Evolutionary conservation across 2,113 vertebrate genomes (phyloP), one percentile per base, ranked within the genome.

Genomic region (Oceanodroma tethys): DNA sequence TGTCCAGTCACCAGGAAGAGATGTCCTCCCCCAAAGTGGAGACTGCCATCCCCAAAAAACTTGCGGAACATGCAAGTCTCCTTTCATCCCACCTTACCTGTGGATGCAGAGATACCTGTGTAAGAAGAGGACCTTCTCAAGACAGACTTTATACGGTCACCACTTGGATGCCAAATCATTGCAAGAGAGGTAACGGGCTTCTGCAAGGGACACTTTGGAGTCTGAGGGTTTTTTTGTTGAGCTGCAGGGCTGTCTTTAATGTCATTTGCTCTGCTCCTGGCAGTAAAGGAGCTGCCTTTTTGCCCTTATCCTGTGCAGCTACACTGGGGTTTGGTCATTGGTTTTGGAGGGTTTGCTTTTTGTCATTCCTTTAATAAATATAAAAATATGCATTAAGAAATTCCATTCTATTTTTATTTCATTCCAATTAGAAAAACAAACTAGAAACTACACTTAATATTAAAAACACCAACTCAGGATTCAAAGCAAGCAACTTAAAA

Each of bases 401-500:
- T 36, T 91, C 81, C 63, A 60, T 84, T 95, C 53, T 80, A 48
- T 86, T 91, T 95, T 95, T 91, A 73, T 93, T 96, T 86, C 62
- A 16, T 95, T 93, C 93, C 74, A 93, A 92, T 93, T 95, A 96
- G 86, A 74, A 95, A 93, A 95, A 63, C 83, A 90, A 95, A 86
- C 81, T 81, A 70, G 83, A 67, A 96, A 86, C 93, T 66, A 42
- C 80, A 40, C 68, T 96, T 93, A 71, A 66, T 94, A 95, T 97
- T 96, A 90, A 84, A 96, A 96, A 50, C 50, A 55, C 42, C 83
- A 71, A 29, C 81, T 96, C 10, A 0, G 73, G 68, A 95, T 93
- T 96, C 96, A 83, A 87, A 91, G 84, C 95, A 83, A 96, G 92
- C 78, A 60, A 90, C 93, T 86, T 96, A 81, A 96, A 97, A 97